A percentile compares a stretch with the other conserved stretches of the same genome.
Conservation (phyloP, 2,888 invertebrate species). For the Linnaemya tessellans region DNA sequence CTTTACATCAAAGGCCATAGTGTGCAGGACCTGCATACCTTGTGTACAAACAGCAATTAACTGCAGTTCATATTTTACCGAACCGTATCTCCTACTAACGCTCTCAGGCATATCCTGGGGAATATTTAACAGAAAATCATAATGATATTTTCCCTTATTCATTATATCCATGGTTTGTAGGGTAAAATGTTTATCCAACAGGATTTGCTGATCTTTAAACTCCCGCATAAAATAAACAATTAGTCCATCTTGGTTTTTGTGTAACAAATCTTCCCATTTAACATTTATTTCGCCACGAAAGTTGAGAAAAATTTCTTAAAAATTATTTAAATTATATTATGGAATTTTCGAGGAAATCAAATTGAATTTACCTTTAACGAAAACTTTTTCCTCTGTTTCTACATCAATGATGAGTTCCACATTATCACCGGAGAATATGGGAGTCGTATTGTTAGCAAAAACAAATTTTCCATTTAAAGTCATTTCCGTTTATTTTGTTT, state of each 20-base stretch:
- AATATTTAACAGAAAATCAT: constrained; percentile 20
- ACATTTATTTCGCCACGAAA: constrained; percentile 29
- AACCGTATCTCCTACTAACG: constrained; percentile 23
- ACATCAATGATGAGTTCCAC: constrained; percentile 31
- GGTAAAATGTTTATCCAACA: constrained; percentile 14
- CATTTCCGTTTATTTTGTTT: constrained; percentile 9
- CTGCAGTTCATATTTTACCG: constrained; percentile 24
- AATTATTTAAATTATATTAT: neutral
- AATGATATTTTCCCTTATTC: constrained; percentile 4
- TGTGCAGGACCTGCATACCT: neutral
- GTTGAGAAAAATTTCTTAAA: constrained; percentile 37
- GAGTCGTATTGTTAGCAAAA: neutral
- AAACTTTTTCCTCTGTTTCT: constrained; percentile 11
- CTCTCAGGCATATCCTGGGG: constrained; percentile 30
- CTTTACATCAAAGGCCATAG: neutral
- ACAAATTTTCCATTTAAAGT: constrained; percentile 45
- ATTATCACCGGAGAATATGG: constrained; percentile 24
- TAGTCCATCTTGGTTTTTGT: constrained; percentile 27
- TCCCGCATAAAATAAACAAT: constrained; percentile 45
- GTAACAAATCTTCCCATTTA: constrained; percentile 44
- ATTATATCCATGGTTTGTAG: constrained; percentile 18
- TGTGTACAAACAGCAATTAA: neutral
- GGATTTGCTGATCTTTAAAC: constrained; percentile 36
- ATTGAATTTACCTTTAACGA: constrained; percentile 34
- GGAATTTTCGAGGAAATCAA: neutral